These are phyloP conservation scores for Tor tambroides DNA, from an alignment of 2,113 vertebrate species.

Conservation along the genomic window DNA sequence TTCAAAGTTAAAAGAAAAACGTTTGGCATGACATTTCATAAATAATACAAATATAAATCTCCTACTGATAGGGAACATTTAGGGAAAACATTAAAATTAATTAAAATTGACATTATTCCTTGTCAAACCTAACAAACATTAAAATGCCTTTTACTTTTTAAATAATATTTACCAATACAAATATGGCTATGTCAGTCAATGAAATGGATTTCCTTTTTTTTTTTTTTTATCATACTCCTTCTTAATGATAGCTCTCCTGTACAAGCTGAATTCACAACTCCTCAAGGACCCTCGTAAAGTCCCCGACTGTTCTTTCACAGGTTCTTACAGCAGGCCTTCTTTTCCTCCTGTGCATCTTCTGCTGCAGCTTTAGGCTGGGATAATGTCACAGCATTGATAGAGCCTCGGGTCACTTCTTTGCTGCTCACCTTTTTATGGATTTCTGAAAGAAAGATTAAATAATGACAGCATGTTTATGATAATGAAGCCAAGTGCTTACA, in stretches of 20 bases:
- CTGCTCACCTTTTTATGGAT: conserved; percentile 86
- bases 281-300: background rate
- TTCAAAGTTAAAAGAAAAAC: background rate
- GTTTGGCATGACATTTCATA: conserved; percentile 3
- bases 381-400: conserved; percentile 73
- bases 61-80: background rate
- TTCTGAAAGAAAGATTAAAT: conserved; percentile 71
- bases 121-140: conserved; percentile 3
- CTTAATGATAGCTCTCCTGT: no score
- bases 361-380: conserved; percentile 53
- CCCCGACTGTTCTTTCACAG: conserved; percentile 68
- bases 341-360: conserved; percentile 61
- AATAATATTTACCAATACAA: conserved; percentile 18
- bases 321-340: conserved; percentile 75
- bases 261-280: background rate
- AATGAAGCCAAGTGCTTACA: conserved; percentile 5
- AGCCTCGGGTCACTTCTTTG: conserved; percentile 78
- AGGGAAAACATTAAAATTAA: background rate
- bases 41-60: background rate
- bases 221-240: background rate
- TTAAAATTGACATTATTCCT: background rate
- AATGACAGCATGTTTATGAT: background rate
- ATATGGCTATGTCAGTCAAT: conserved; percentile 41
- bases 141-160: conserved; percentile 41
- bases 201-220: conserved; percentile 19